A percentile compares a stretch with the other conserved stretches of the same genome.
phyloP scores from a whole-genome alignment of 1,140 invertebrate genomes.

The Goniozus legneri region DNA sequence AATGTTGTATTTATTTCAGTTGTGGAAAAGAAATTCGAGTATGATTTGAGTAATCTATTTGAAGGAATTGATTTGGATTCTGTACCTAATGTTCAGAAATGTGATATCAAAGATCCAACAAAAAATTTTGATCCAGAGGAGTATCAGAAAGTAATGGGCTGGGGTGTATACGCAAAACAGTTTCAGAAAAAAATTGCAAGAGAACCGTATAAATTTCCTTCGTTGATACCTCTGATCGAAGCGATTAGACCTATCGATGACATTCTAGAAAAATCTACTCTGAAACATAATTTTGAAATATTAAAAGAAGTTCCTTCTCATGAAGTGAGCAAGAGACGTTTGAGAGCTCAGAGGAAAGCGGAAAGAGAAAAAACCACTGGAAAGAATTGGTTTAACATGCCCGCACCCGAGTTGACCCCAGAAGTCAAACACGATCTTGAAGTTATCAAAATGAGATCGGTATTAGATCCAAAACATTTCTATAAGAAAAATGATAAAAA shows the following conservation, averaged over 20 bases:
- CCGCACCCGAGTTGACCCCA: slow-evolving; percentile 82
- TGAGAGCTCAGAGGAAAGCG: slow-evolving; percentile 59
- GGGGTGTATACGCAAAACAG: slow-evolving; percentile 32
- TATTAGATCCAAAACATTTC: slow-evolving; percentile 86
- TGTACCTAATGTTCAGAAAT: no score
- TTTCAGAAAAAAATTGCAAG: slow-evolving; percentile 1
- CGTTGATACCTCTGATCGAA: slow-evolving; percentile 11
- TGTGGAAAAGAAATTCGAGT: no score
- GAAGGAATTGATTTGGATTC: no score
- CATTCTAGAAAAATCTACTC: slow-evolving; percentile 62
- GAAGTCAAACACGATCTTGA: slow-evolving; percentile 84
- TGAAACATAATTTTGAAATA: slow-evolving; percentile 67
- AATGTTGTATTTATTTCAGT: no score
- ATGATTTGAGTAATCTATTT: no score
- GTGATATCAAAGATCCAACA: slow-evolving; percentile 12
- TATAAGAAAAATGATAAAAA: slow-evolving; percentile 91
- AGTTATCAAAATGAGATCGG: slow-evolving; percentile 88
- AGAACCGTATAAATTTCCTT: neutral
- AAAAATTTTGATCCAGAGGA: slow-evolving; percentile 37
- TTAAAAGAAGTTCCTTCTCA: slow-evolving; percentile 61
- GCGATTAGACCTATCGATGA: slow-evolving; percentile 25
- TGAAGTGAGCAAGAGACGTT: slow-evolving; percentile 58
- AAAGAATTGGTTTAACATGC: slow-evolving; percentile 81
- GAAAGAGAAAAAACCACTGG: slow-evolving; percentile 77
- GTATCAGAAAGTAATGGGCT: slow-evolving; percentile 51